A percentile compares a stretch with the other conserved stretches of the same genome.
These are phyloP conservation scores for Moxostoma hubbsi DNA, from an alignment of 2,797 vertebrate genomes.

Conservation along the genomic window DNA sequence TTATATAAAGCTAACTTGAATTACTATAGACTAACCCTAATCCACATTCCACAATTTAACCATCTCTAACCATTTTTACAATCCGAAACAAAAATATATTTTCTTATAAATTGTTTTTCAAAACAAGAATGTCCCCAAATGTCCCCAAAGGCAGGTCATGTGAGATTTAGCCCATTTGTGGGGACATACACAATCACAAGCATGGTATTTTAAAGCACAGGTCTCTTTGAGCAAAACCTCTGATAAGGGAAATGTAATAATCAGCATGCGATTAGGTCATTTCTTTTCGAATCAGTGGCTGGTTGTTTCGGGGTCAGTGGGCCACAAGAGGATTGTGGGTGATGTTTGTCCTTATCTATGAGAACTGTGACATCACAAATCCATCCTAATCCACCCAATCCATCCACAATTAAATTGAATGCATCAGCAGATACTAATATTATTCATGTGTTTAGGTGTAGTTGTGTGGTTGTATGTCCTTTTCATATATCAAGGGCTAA, in stretches of 20 bases:
- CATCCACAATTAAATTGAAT: not conserved
- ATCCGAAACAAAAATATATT: too few relatives aligned
- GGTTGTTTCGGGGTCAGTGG: constrained; percentile 3
- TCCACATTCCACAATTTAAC: too few relatives aligned
- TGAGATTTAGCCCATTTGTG: too few relatives aligned
- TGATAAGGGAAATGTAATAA: not conserved
- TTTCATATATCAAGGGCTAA: constrained; percentile 29
- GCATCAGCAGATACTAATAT: not conserved
- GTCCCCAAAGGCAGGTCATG: too few relatives aligned
- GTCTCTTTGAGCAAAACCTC: too few relatives aligned
- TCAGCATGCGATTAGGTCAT: constrained; percentile 1
- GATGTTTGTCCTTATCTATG: constrained; percentile 8
- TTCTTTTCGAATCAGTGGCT: constrained; percentile 4
- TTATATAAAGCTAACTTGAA: too few relatives aligned
- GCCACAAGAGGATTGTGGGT: constrained; percentile 18
- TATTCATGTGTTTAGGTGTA: constrained; percentile 13
- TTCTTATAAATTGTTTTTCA: too few relatives aligned
- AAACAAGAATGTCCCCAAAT: too few relatives aligned
- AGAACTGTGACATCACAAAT: constrained; percentile 9
- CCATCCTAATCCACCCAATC: not conserved
- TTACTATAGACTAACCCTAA: too few relatives aligned
- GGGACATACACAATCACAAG: too few relatives aligned
- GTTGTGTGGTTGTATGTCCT: not conserved
- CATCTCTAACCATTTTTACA: too few relatives aligned
- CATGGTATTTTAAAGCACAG: too few relatives aligned